Conservation (phyloP, 2,797 vertebrate genomes). For the Pangasius sanitwongsei region DNA sequence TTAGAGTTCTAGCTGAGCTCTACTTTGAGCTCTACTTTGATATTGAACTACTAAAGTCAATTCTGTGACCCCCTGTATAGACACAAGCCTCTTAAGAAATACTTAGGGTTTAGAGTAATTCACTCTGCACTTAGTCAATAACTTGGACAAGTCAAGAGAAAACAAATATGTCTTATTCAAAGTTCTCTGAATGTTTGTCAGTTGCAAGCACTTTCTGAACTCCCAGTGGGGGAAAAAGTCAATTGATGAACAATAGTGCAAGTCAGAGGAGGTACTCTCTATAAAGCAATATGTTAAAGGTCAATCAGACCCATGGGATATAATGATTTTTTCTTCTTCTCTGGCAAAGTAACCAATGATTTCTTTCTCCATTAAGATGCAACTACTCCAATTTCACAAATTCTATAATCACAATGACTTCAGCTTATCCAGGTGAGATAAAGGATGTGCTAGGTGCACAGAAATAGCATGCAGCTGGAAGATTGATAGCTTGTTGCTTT, state of each 20-base stretch:
- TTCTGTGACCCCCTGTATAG: neutral
- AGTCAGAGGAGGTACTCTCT: neutral
- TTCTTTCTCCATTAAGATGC: neutral
- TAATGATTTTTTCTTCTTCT: neutral
- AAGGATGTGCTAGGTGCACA: neutral
- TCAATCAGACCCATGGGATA: neutral
- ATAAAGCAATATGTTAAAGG: conserved; percentile 17
- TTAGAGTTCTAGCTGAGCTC: conserved; percentile 4
- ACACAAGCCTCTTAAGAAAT: conserved; percentile 14
- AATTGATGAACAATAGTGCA: conserved; percentile 7
- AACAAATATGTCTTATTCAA: conserved; percentile 26
- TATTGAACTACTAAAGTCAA: conserved; percentile 10
- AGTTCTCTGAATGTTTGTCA: conserved; percentile 20
- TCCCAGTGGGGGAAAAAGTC: neutral
- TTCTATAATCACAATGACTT: neutral
- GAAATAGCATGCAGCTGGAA: neutral
- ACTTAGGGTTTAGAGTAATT: conserved; percentile 12
- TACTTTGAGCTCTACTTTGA: neutral
- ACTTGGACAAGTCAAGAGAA: neutral
- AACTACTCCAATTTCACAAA: neutral
- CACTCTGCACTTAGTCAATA: conserved; percentile 17
- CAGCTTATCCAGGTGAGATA: neutral
- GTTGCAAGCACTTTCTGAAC: neutral
- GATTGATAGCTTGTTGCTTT: neutral
- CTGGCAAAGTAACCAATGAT: neutral